Conservation (phyloP, 2,888 invertebrate species). For the Melanchra persicariae region DNA sequence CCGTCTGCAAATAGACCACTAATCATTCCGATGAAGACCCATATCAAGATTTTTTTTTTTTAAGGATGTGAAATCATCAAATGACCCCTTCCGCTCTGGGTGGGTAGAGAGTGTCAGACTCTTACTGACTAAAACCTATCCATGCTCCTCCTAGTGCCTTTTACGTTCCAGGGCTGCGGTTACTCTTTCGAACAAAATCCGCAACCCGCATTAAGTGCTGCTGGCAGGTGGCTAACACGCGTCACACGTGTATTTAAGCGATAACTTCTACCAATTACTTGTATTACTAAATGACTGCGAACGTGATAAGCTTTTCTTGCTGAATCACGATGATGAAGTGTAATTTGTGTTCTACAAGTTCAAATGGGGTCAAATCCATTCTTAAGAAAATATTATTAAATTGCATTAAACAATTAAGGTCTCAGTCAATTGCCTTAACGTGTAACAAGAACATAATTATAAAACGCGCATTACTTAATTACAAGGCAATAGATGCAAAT, state of each 20-base stretch:
- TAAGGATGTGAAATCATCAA: no score
- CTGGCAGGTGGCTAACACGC: no score
- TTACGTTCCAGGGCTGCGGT: no score
- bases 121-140: no score
- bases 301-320: not conserved
- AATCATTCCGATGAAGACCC: no score
- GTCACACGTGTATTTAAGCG: not conserved
- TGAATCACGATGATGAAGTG: slow-evolving; percentile 12
- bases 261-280: not conserved
- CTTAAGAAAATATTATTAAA: slow-evolving; percentile 12
- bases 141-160: no score
- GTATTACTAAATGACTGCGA: not conserved
- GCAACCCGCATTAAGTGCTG: no score
- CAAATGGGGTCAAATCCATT: slow-evolving; percentile 3
- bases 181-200: no score
- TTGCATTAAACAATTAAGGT: slow-evolving; percentile 17
- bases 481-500: not conserved
- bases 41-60: no score
- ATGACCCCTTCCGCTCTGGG: no score
- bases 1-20: no score
- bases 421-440: slow-evolving; percentile 5
- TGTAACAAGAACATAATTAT: not conserved
- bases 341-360: not conserved
- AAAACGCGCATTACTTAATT: not conserved
- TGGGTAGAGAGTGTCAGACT: no score